Percentiles rank a stretch among this genome's conserved stretches.
phyloP scores from a whole-genome alignment of 2,113 vertebrate genomes.

The Octodon degus region DNA sequence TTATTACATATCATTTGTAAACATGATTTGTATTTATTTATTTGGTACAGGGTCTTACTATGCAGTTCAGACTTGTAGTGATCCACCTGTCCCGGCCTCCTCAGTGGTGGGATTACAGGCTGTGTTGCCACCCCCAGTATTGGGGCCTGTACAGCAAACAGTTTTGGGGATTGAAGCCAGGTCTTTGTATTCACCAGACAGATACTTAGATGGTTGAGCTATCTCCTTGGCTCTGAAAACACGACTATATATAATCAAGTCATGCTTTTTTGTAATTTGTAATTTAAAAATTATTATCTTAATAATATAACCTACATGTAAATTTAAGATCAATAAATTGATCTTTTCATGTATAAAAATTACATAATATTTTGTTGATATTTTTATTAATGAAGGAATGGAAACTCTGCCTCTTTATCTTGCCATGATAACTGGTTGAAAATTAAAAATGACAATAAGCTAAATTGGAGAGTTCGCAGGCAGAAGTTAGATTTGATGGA shows the following conservation, averaged over 20 bases:
- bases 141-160: too few relatives aligned
- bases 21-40: too few relatives aligned
- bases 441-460: slow-evolving; percentile 1
- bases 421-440: background rate
- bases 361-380: background rate
- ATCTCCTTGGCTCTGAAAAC: background rate
- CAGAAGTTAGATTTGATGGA: background rate
- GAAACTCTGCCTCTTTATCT: background rate
- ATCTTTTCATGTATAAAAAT: background rate
- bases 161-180: too few relatives aligned
- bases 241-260: background rate
- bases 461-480: background rate
- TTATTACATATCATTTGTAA: background rate
- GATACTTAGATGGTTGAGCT: too few relatives aligned
- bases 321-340: background rate
- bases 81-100: too few relatives aligned
- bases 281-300: background rate
- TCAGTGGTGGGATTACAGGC: too few relatives aligned
- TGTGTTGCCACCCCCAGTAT: too few relatives aligned
- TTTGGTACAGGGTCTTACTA: too few relatives aligned
- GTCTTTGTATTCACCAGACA: too few relatives aligned
- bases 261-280: background rate
- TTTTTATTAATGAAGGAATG: background rate
- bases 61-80: too few relatives aligned
- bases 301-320: background rate